Base-by-base conservation (phyloP, 2,888 invertebrate species). In the Polydrusus cervinus region DNA sequence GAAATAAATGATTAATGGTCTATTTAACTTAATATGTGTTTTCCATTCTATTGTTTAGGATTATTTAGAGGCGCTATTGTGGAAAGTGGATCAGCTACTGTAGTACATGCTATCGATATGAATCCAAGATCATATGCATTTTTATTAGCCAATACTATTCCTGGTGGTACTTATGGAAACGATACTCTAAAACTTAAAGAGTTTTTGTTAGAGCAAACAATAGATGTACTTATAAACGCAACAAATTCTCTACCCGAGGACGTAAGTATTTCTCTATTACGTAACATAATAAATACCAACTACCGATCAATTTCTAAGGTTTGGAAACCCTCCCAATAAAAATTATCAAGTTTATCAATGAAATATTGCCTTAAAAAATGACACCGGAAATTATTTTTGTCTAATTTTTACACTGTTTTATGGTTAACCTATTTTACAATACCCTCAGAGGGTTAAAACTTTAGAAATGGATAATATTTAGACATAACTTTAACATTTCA, bases 41-140 rank as follows among this genome's bases (percentile, higher is more conserved):
- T 25, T 25, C 5, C 25, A 5, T 25, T 25, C 5, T 25, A 25
- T 25, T 25, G 25, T 25, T 3, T 53, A 66, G 66, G 66, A n/a
- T 34, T 71, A 14, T 71, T 71, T 45, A 25, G 71, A 14, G 71
- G 64, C 7, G 71, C 71, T 14, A 62, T 71, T 2, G 10, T 53
- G 43, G 40, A 71, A 71, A 62, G 62, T 40, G 64, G 71, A 3
- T 25, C 71, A 6, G 62, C 55, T 14, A n/a, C 64, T 11, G 16
- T 7, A n/a, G 13, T n/a, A 9, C 62, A 53, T 49, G 40, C 51
- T 16, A 34, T 51, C 3, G 25, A 62, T 7, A 30, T 16, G 18
- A 13, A 34, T 51, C 30, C 70, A 43, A 70, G 20, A 34, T 11
- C 40, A 9, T 18, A 30, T 11, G 70, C 70, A 1, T 51, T 47